Conservation (phyloP, 2,888 invertebrate genomes). For the Exephanes ischioxanthus region DNA sequence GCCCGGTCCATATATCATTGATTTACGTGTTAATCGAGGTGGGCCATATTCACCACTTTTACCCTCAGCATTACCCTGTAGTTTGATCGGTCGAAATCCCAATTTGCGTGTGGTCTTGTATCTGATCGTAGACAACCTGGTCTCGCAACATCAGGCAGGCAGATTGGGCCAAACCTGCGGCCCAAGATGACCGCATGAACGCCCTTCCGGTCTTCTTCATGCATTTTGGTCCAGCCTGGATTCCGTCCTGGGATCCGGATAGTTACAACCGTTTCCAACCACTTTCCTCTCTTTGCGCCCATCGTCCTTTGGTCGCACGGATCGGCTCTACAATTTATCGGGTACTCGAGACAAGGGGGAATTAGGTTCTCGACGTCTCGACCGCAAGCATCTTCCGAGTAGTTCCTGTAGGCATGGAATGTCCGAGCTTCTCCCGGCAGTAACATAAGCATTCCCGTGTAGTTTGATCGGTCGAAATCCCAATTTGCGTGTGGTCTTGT, state of each 20-base stretch:
- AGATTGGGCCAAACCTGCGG: background rate
- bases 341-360: background rate
- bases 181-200: background rate
- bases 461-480: background rate
- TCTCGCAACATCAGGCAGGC: background rate
- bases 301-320: background rate
- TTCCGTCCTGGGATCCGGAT: background rate
- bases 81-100: background rate
- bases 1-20: too few species aligned
- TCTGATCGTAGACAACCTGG: too few species aligned
- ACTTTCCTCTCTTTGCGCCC: background rate
- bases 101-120: background rate
- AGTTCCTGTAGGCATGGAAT: background rate
- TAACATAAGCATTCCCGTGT: background rate
- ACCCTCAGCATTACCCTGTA: background rate
- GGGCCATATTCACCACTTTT: too few species aligned
- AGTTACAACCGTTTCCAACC: background rate
- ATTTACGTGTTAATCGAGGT: too few species aligned
- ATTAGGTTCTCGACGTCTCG: background rate
- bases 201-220: background rate
- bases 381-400: constrained; percentile 5
- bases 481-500: background rate
- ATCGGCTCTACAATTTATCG: background rate
- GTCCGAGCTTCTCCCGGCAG: background rate
- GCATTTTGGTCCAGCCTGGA: background rate